phyloP scores from a whole-genome alignment of 1,140 invertebrate genomes.

The Zaprionus gabonicus region DNA sequence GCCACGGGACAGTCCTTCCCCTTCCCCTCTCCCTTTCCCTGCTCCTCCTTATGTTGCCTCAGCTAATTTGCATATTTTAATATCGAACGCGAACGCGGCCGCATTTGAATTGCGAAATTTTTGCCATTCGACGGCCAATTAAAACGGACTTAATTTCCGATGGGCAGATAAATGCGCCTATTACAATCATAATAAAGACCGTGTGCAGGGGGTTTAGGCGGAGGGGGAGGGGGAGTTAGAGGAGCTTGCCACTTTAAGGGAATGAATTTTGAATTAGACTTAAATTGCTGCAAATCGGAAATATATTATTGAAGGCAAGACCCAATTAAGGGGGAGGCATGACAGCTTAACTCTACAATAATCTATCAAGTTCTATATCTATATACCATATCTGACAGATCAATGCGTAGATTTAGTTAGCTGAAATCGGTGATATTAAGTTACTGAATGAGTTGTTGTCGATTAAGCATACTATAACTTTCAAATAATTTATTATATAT shows the following conservation, averaged over 20 bases:
- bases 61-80: constrained; percentile 75
- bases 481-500: no score
- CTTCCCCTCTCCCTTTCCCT: not conserved
- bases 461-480: no score
- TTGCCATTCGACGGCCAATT: constrained; percentile 62
- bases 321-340: not conserved
- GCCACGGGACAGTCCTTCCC: not conserved
- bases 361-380: not conserved
- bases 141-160: constrained; percentile 75
- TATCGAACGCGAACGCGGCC: constrained; percentile 48
- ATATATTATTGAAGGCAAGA: not conserved
- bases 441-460: no score
- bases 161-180: constrained; percentile 58
- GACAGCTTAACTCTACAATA: not conserved
- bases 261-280: not conserved
- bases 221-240: no score
- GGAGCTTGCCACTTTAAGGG: not conserved
- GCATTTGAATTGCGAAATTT: constrained; percentile 70
- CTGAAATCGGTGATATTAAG: no score
- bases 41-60: constrained; percentile 54
- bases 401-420: no score
- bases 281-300: not conserved
- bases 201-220: not conserved
- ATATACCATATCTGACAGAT: not conserved
- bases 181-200: constrained; percentile 36